phyloP scores from a whole-genome alignment of 92 coral and sea anemone species.

The Meandrina meandrites region DNA sequence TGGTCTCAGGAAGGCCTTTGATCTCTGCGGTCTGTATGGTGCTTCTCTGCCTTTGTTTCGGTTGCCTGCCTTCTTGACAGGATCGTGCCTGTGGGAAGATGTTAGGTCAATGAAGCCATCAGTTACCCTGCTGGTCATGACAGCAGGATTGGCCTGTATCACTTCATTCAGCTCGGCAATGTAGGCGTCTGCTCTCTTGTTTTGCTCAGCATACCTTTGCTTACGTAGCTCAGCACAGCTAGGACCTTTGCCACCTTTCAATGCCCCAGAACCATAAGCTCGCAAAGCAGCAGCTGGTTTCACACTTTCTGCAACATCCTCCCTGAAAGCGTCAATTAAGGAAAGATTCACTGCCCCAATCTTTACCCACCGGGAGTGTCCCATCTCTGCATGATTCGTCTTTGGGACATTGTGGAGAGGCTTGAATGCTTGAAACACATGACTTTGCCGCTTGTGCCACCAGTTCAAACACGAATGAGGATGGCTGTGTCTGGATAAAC shows the following conservation, averaged over 20 bases:
- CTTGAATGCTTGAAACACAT: slow-evolving; percentile 44
- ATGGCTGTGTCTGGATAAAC: slow-evolving; percentile 36
- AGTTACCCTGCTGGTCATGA: slow-evolving; percentile 43
- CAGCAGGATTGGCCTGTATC: slow-evolving; percentile 11
- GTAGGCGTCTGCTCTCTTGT: slow-evolving; percentile 56
- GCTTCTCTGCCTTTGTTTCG: slow-evolving; percentile 28
- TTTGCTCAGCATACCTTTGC: slow-evolving; percentile 52
- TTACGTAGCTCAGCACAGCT: slow-evolving; percentile 51
- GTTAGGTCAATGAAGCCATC: slow-evolving; percentile 41
- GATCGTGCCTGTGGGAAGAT: slow-evolving; percentile 61
- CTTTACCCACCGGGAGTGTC: slow-evolving; percentile 51
- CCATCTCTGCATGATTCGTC: slow-evolving; percentile 43
- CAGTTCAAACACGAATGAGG: slow-evolving; percentile 56
- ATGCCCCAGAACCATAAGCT: slow-evolving; percentile 46
- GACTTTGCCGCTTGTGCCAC: slow-evolving; percentile 54
- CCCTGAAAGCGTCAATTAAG: slow-evolving; percentile 40
- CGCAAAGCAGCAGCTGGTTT: slow-evolving; percentile 33
- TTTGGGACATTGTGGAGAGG: slow-evolving; percentile 46
- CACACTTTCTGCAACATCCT: slow-evolving; percentile 53
- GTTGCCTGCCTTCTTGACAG: neutral
- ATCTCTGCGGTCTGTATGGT: slow-evolving; percentile 41
- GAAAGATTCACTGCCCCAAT: slow-evolving; percentile 36
- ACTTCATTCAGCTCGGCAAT: slow-evolving; percentile 49
- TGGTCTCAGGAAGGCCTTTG: slow-evolving; percentile 13
- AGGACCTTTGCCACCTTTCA: slow-evolving; percentile 53